These are phyloP conservation scores for Labroides dimidiatus DNA, from an alignment of 2,797 vertebrate genomes.

Conservation along the genomic window DNA sequence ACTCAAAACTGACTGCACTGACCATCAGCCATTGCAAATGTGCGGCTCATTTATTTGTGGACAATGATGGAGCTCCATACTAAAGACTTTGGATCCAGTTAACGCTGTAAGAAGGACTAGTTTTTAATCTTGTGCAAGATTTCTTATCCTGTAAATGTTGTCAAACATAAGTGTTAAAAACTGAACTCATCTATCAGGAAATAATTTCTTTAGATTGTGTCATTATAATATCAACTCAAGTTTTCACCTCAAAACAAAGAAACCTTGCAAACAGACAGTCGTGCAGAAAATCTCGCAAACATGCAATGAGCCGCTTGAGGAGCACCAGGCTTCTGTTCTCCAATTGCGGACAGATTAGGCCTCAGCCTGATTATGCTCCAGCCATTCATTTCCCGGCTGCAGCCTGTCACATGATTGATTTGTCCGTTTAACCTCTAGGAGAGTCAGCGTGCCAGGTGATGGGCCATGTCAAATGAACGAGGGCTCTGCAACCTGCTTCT, in stretches of 20 bases:
- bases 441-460: constrained; percentile 77
- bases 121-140: too few species aligned
- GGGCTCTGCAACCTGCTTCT: constrained; percentile 61
- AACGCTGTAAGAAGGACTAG: too few species aligned
- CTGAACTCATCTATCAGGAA: too few species aligned
- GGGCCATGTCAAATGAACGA: constrained; percentile 80
- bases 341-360: constrained; percentile 74
- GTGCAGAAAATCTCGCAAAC: constrained; percentile 38
- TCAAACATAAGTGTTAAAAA: too few species aligned
- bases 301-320: constrained; percentile 54
- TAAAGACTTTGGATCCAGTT: too few species aligned
- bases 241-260: not conserved
- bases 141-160: too few species aligned
- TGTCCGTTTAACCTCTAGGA: constrained; percentile 84
- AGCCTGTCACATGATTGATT: constrained; percentile 85
- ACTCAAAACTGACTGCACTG: too few species aligned
- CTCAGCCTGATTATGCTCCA: constrained; percentile 80
- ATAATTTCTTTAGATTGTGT: not conserved
- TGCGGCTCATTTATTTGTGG: too few species aligned
- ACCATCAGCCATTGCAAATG: too few species aligned
- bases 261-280: constrained; percentile 8
- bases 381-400: constrained; percentile 82
- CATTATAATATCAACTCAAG: not conserved
- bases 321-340: constrained; percentile 67
- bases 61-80: too few species aligned